Evolutionary conservation across 2,797 vertebrate genomes (phyloP).

Genomic region (Pogonophryne albipinna): DNA sequence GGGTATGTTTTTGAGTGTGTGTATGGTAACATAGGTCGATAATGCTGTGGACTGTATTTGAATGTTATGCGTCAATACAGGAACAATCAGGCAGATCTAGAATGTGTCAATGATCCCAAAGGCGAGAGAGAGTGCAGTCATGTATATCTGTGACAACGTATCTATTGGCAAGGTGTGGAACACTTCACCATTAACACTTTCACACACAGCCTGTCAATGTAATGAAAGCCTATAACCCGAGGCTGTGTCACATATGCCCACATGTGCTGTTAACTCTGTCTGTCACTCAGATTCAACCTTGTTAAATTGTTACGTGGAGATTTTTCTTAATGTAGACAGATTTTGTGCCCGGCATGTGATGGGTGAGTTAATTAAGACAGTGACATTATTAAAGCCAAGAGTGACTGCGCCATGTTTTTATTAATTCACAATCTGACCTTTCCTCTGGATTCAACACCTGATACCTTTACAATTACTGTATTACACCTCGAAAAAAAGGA

Average conservation of each 20-base stretch:
- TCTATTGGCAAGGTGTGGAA: conserved; percentile 69
- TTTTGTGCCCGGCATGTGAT: conserved; percentile 61
- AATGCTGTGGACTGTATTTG: conserved; percentile 33
- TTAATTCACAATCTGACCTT: conserved; percentile 80
- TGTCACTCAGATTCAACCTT: conserved; percentile 74
- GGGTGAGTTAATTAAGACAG: conserved; percentile 77
- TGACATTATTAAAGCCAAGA: conserved; percentile 78
- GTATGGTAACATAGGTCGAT: conserved; percentile 28
- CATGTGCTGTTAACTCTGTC: conserved; percentile 41
- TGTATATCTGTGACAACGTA: conserved; percentile 46
- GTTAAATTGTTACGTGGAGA: conserved; percentile 59
- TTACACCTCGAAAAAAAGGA: conserved; percentile 18
- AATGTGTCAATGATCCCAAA: conserved; percentile 24
- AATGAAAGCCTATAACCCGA: conserved; percentile 55
- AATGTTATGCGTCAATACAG: conserved; percentile 35
- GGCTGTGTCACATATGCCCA: conserved; percentile 34
- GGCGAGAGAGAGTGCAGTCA: conserved; percentile 32
- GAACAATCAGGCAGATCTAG: conserved; percentile 37
- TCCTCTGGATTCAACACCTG: conserved; percentile 66
- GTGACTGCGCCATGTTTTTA: conserved; percentile 71
- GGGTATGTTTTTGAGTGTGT: conserved; percentile 4
- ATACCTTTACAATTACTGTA: conserved; percentile 50
- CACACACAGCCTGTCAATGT: conserved; percentile 61
- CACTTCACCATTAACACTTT: conserved; percentile 67
- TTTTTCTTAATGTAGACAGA: conserved; percentile 50